Evolutionary conservation across 2,888 invertebrate species (phyloP).

Genomic region (Tinea semifulvella): DNA sequence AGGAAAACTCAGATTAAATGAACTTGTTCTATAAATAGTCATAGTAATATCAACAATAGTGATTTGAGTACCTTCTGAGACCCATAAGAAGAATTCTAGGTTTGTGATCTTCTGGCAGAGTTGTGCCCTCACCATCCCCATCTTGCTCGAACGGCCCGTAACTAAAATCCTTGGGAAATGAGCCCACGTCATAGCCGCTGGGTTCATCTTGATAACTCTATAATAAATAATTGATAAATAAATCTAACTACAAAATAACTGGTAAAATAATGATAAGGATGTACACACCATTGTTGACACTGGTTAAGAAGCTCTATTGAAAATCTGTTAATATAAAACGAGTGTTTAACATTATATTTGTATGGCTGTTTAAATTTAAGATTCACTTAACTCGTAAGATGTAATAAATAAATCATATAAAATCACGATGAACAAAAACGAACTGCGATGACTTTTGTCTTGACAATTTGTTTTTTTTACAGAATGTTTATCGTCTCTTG

Average conservation of each 20-base stretch:
- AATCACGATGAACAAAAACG: no score
- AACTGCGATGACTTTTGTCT: not conserved
- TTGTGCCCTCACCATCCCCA: slow-evolving; percentile 70
- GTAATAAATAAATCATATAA: no score
- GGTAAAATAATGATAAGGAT: not conserved
- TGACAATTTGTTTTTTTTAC: no score
- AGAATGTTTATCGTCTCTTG: no score
- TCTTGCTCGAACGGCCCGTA: slow-evolving; percentile 90
- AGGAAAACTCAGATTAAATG: not conserved
- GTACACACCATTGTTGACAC: slow-evolving; percentile 13
- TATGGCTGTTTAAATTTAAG: no score
- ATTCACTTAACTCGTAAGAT: no score
- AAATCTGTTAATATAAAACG: no score
- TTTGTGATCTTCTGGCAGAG: slow-evolving; percentile 79
- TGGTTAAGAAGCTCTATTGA: slow-evolving; percentile 3
- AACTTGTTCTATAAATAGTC: not conserved
- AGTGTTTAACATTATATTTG: no score
- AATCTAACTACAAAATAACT: slow-evolving; percentile 5
- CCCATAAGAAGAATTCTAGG: slow-evolving; percentile 96
- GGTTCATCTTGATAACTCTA: slow-evolving; percentile 68
- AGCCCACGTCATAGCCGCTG: slow-evolving; percentile 61
- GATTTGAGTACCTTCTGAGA: slow-evolving; percentile 73
- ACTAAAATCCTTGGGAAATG: slow-evolving; percentile 92
- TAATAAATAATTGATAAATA: slow-evolving; percentile 13
- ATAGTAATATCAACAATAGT: not conserved